These are phyloP conservation scores for Poecile montanus DNA, from an alignment of 2,797 vertebrate genomes.

Conservation along the genomic window DNA sequence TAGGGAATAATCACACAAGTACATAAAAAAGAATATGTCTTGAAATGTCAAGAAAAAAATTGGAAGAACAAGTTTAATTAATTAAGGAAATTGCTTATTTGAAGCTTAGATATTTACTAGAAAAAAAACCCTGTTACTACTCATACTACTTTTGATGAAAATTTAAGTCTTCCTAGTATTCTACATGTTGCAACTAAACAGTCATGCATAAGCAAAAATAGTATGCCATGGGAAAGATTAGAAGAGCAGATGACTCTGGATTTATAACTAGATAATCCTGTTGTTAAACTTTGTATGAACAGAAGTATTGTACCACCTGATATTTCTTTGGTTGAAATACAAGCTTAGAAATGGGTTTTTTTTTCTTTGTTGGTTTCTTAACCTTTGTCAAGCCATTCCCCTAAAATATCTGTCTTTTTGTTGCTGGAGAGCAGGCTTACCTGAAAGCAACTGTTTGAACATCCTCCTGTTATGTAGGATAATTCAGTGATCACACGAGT, in stretches of 20 bases:
- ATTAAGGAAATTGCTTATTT: background rate
- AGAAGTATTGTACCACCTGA: background rate
- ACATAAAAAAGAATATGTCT: background rate
- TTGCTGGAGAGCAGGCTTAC: background rate
- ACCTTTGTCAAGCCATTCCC: background rate
- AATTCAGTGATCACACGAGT: background rate
- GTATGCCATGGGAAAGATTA: background rate
- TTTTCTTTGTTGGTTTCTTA: background rate
- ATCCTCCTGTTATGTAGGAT: background rate
- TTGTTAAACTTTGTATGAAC: background rate
- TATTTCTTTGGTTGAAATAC: background rate
- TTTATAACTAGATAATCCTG: background rate
- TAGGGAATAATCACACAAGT: background rate
- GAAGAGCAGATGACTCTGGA: slow-evolving; percentile 1
- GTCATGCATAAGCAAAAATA: background rate
- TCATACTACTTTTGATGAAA: slow-evolving; percentile 1
- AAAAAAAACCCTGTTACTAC: background rate
- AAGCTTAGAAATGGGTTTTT: background rate
- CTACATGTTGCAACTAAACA: background rate
- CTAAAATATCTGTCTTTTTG: background rate
- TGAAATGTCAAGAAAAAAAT: background rate
- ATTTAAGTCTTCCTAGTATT: background rate
- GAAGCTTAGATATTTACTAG: background rate
- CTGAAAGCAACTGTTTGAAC: background rate
- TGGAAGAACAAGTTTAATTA: background rate